These are phyloP conservation scores for Philhelius pedissequus DNA, from an alignment of 2,888 invertebrate genomes.

Conservation along the genomic window DNA sequence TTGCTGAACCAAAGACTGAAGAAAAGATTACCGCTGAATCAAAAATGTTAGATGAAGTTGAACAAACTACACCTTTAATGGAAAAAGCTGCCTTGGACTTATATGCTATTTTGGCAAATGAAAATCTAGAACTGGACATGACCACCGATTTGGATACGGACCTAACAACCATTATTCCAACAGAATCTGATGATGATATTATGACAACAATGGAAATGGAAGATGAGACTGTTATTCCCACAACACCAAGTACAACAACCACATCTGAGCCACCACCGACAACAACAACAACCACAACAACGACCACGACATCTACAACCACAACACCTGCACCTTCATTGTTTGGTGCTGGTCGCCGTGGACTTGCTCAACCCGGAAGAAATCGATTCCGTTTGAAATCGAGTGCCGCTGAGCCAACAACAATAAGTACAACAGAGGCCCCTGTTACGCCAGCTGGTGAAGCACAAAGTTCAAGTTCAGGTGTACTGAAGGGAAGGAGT, in stretches of 20 bases:
- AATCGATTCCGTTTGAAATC: slow-evolving; percentile 77
- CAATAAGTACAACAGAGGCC: slow-evolving; percentile 79
- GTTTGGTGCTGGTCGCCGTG: slow-evolving; percentile 73
- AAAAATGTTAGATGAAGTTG: slow-evolving; percentile 70
- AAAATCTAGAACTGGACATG: slow-evolving; percentile 81
- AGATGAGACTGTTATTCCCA: slow-evolving; percentile 77
- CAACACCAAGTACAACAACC: slow-evolving; percentile 80
- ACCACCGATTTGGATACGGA: slow-evolving; percentile 76
- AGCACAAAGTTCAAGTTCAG: slow-evolving; percentile 70
- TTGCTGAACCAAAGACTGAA: slow-evolving; percentile 56
- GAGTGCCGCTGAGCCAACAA: slow-evolving; percentile 78
- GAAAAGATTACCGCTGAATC: slow-evolving; percentile 38
- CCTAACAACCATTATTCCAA: slow-evolving; percentile 74
- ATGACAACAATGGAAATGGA: slow-evolving; percentile 77
- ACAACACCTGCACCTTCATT: slow-evolving; percentile 77
- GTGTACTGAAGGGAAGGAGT: slow-evolving; percentile 72
- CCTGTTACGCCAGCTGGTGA: slow-evolving; percentile 78
- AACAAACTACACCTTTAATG: slow-evolving; percentile 83
- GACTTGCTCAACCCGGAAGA: slow-evolving; percentile 73
- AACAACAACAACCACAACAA: slow-evolving; percentile 79
- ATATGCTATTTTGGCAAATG: slow-evolving; percentile 87
- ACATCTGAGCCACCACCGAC: slow-evolving; percentile 81
- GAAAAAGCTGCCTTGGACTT: slow-evolving; percentile 91
- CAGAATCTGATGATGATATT: slow-evolving; percentile 73
- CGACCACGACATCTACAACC: slow-evolving; percentile 79